A percentile compares a stretch with the other conserved stretches of the same genome.
phyloP scores from a whole-genome alignment of 1,140 invertebrate genomes.

The Lanistes nyassanus region DNA sequence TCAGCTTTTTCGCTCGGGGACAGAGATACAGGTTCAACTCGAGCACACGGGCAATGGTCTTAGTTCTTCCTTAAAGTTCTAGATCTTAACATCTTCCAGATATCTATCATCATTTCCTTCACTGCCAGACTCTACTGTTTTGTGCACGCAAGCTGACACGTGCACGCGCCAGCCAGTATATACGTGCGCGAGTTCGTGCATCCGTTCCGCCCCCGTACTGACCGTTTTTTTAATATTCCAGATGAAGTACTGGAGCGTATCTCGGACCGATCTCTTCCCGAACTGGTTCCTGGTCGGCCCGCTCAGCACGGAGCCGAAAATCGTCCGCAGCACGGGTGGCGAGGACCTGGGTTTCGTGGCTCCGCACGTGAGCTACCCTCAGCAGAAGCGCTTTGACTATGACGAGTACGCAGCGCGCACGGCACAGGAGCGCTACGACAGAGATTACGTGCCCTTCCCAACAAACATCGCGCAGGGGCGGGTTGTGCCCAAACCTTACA shows the following conservation, averaged over 20 bases:
- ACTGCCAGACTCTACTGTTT: no score
- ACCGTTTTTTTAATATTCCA: constrained; percentile 23
- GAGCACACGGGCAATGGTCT: no score
- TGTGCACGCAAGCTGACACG: no score
- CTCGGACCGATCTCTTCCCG: constrained; percentile 47
- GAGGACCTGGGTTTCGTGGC: constrained; percentile 41
- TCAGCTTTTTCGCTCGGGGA: no score
- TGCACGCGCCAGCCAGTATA: neutral
- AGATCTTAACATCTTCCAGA: no score
- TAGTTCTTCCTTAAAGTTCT: no score
- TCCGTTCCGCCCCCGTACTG: neutral
- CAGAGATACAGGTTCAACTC: no score
- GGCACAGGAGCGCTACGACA: constrained; percentile 24
- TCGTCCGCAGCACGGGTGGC: constrained; percentile 33
- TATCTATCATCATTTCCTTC: no score
- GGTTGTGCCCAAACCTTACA: constrained; percentile 23
- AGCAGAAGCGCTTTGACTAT: constrained; percentile 38
- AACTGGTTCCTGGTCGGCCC: constrained; percentile 45
- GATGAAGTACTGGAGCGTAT: constrained; percentile 44
- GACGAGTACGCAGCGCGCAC: neutral
- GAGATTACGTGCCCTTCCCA: constrained; percentile 18
- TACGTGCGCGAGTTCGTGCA: constrained; percentile 3
- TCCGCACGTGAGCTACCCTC: constrained; percentile 27
- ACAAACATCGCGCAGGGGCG: constrained; percentile 9
- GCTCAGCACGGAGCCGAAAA: constrained; percentile 26